Evolutionary conservation across 2,113 vertebrate genomes (phyloP).

Genomic region (Geococcyx californianus): DNA sequence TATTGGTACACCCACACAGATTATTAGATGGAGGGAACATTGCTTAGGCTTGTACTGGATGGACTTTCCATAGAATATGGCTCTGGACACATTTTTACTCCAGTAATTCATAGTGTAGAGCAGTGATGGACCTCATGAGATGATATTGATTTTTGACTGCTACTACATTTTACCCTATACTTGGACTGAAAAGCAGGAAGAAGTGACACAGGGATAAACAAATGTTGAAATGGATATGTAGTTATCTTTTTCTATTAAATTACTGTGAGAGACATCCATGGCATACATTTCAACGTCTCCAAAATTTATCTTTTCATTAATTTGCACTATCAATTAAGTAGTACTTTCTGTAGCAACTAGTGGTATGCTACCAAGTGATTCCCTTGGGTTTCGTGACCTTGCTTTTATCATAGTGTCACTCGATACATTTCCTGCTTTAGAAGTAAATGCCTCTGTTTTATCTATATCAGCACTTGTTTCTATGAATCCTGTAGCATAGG

Average conservation of each 20-base stretch:
- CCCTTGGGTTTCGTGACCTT: neutral
- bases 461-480: neutral
- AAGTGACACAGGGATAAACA: neutral
- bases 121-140: neutral
- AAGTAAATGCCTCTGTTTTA: neutral
- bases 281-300: neutral
- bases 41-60: neutral
- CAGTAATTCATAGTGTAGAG: neutral
- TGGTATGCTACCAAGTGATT: neutral
- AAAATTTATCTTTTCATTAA: slow-evolving; percentile 22
- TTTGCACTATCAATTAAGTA: neutral
- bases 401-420: neutral
- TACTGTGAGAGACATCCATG: neutral
- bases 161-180: neutral
- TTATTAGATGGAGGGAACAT: neutral
- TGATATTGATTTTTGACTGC: neutral
- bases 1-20: fast-evolving
- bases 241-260: slow-evolving; percentile 1
- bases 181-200: neutral
- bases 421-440: neutral
- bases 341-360: neutral
- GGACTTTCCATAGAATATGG: neutral
- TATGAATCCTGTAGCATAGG: neutral
- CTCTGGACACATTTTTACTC: neutral
- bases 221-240: neutral